These are phyloP conservation scores for Danio rerio DNA, from an alignment of 2,113 vertebrate species.

Conservation along the genomic window DNA sequence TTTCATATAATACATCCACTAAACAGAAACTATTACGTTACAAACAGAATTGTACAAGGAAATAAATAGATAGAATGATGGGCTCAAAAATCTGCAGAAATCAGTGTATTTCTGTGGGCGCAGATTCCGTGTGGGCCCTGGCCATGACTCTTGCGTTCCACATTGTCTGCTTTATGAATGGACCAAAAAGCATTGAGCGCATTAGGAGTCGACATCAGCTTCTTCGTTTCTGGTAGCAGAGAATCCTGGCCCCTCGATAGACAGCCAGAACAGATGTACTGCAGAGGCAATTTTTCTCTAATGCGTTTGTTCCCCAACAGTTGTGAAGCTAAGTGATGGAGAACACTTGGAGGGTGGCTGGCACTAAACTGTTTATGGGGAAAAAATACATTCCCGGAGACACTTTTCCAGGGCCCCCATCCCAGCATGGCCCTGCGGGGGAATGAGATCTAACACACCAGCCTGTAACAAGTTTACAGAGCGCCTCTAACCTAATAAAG, in stretches of 20 bases:
- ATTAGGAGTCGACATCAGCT: neutral
- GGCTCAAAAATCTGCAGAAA: no score
- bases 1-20: no score
- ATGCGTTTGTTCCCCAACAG: slow-evolving; percentile 68
- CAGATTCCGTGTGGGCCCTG: no score
- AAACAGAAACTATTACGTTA: no score
- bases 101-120: no score
- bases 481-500: slow-evolving; percentile 70
- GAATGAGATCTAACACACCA: slow-evolving; percentile 60
- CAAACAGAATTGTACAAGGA: no score
- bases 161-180: neutral
- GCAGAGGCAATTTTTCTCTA: slow-evolving; percentile 52
- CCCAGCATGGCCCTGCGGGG: slow-evolving; percentile 53
- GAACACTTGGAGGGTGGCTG: slow-evolving; percentile 65
- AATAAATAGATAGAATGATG: no score
- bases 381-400: slow-evolving; percentile 65
- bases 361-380: slow-evolving; percentile 75
- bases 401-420: slow-evolving; percentile 52
- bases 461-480: slow-evolving; percentile 72
- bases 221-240: neutral
- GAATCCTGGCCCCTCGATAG: slow-evolving; percentile 12
- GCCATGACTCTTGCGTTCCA: neutral
- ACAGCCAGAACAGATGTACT: slow-evolving; percentile 52
- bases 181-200: neutral
- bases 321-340: slow-evolving; percentile 77